These are phyloP conservation scores for Montipora capricornis DNA, from an alignment of 64 coral and sea anemone species.

Conservation along the genomic window DNA sequence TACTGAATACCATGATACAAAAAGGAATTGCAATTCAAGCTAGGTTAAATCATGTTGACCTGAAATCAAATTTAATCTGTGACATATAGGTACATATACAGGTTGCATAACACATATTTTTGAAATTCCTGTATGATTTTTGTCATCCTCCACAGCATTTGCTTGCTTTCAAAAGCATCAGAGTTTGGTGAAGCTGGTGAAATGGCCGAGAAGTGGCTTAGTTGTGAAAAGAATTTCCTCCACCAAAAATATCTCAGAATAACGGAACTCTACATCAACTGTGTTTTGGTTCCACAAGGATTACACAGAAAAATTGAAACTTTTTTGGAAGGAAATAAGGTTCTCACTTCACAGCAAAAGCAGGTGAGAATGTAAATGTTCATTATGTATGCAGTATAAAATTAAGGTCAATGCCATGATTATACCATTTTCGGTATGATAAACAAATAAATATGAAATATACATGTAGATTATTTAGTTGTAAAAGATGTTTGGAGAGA, in stretches of 20 bases:
- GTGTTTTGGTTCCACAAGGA: constrained; percentile 29
- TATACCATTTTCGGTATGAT: too few species aligned
- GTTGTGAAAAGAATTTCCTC: constrained; percentile 5
- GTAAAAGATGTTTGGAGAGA: background rate
- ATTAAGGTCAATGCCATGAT: background rate
- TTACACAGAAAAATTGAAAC: background rate
- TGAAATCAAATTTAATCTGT: too few species aligned
- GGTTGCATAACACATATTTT: too few species aligned
- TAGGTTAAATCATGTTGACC: too few species aligned
- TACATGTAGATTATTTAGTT: background rate
- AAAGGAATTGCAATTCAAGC: too few species aligned
- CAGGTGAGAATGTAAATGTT: constrained; percentile 1
- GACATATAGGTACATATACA: too few species aligned
- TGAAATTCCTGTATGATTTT: background rate
- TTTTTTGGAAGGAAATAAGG: constrained; percentile 14
- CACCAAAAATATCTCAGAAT: constrained; percentile 4
- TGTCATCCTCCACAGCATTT: background rate
- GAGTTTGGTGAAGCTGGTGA: background rate
- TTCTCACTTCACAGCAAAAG: background rate
- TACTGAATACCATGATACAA: too few species aligned
- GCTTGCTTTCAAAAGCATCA: constrained; percentile 20
- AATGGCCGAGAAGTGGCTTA: constrained; percentile 25
- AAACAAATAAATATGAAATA: too few species aligned
- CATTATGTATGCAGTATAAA: background rate
- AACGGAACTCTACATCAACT: constrained; percentile 27